A percentile compares a stretch with the other conserved stretches of the same genome.
These are phyloP conservation scores for Neosilurus hyrtlii DNA, from an alignment of 2,797 vertebrate species.

Conservation along the genomic window DNA sequence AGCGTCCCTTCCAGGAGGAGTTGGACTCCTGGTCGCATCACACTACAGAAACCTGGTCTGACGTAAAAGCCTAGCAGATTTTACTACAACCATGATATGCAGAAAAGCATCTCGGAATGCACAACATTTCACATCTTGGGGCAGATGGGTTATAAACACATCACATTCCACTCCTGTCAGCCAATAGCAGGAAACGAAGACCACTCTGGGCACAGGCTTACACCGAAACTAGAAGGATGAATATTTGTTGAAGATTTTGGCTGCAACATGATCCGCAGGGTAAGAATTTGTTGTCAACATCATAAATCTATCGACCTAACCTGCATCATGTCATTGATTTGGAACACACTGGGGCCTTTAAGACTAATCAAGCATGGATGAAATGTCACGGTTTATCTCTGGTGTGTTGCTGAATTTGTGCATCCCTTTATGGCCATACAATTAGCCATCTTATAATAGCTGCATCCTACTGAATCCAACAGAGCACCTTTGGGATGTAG, in stretches of 20 bases:
- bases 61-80: too few species aligned
- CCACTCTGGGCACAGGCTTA: background rate
- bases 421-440: background rate
- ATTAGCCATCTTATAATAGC: background rate
- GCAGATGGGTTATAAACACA: background rate
- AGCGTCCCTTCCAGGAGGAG: too few species aligned
- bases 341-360: background rate
- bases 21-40: too few species aligned
- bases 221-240: background rate
- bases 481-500: background rate
- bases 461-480: background rate
- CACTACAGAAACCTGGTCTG: too few species aligned
- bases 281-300: background rate
- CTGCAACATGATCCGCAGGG: background rate
- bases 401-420: background rate
- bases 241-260: background rate
- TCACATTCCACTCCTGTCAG: background rate
- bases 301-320: background rate
- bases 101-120: background rate
- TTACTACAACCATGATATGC: too few species aligned
- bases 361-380: background rate
- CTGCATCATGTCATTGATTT: background rate
- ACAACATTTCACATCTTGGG: background rate
- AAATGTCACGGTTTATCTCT: background rate
- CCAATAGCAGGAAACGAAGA: background rate